phyloP scores from a whole-genome alignment of 1,140 invertebrate species.

The Drosophila busckii region DNA sequence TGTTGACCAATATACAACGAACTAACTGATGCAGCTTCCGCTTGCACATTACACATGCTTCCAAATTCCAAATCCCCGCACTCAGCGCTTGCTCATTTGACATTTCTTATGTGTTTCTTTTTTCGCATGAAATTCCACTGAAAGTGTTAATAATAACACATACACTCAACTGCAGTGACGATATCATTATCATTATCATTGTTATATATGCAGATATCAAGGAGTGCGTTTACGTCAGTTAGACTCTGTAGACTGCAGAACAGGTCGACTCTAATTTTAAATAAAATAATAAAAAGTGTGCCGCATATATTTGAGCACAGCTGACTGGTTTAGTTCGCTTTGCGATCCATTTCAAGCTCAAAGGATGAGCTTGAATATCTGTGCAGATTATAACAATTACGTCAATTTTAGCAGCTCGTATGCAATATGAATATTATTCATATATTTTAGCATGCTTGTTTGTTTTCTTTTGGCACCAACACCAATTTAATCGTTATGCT shows the following conservation, averaged over 20 bases:
- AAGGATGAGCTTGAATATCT: too few species aligned
- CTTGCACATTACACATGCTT: conserved; percentile 40
- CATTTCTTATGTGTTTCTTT: conserved; percentile 7
- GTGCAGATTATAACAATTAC: not conserved
- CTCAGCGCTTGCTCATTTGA: conserved; percentile 15
- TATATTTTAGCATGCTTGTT: not conserved
- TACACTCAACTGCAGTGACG: too few species aligned
- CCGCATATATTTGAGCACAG: conserved; percentile 14
- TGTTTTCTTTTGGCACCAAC: not conserved
- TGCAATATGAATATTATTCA: not conserved
- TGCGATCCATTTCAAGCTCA: too few species aligned
- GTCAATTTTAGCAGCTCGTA: not conserved
- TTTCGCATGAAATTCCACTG: too few species aligned
- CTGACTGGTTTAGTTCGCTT: conserved; percentile 20
- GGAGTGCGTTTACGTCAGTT: conserved; percentile 26
- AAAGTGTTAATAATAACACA: conserved; percentile 4
- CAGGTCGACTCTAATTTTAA: conserved; percentile 18
- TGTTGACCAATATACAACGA: conserved; percentile 21
- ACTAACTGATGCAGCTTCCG: conserved; percentile 9
- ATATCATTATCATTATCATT: too few species aligned
- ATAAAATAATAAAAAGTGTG: too few species aligned
- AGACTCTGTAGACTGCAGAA: not conserved
- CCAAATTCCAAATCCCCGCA: not conserved
- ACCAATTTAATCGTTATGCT: conserved; percentile 5
- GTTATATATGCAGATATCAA: too few species aligned